phyloP scores from a whole-genome alignment of 37 sponge, comb jelly and placozoan genomes.

The Aplysina aerophoba region DNA sequence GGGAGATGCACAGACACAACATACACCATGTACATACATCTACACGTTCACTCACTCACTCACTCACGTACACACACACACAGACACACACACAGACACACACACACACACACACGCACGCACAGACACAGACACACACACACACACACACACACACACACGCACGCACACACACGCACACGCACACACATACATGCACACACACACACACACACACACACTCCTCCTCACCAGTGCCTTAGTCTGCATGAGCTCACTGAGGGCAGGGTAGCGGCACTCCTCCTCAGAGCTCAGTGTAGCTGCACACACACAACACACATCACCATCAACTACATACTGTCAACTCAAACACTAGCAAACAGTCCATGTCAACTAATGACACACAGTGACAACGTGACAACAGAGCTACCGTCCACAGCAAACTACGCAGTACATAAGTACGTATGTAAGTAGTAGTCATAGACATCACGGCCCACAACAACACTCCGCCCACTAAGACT shows the following conservation, averaged over 20 bases:
- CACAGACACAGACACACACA: background rate
- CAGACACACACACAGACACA: background rate
- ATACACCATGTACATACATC: too few relatives aligned
- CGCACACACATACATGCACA: background rate
- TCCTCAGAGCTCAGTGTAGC: slow-evolving; percentile 69
- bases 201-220: background rate
- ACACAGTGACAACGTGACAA: too few relatives aligned
- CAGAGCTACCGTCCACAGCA: too few relatives aligned
- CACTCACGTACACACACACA: background rate
- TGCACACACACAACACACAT: slow-evolving; percentile 16
- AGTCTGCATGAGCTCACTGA: slow-evolving; percentile 70
- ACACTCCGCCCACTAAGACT: too few relatives aligned
- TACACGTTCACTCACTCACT: too few relatives aligned
- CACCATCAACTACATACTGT: too few relatives aligned
- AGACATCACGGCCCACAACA: too few relatives aligned
- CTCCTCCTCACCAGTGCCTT: slow-evolving; percentile 60
- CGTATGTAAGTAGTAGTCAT: too few relatives aligned
- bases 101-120: background rate
- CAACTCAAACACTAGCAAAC: too few relatives aligned
- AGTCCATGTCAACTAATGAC: background rate
- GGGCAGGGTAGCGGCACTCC: slow-evolving; percentile 56
- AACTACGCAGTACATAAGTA: too few relatives aligned
- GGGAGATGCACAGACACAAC: background rate
- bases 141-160: background rate
- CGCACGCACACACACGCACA: too few relatives aligned